phyloP scores from a whole-genome alignment of 2,797 vertebrate species.

The Aratinga solstitialis region DNA sequence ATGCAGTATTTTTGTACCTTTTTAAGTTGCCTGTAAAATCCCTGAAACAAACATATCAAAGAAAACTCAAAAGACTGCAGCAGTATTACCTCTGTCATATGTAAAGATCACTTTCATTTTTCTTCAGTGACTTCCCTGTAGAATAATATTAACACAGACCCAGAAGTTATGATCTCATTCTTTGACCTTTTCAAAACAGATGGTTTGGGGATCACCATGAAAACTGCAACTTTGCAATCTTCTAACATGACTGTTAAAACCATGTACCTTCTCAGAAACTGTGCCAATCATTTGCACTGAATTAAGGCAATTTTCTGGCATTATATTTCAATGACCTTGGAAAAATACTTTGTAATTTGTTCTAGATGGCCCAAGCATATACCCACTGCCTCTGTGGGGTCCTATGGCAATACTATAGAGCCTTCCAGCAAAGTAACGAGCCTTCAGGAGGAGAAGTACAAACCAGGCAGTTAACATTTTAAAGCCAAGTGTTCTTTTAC shows the following conservation, averaged over 20 bases:
- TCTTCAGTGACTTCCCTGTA: constrained; percentile 42
- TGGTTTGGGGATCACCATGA: background rate
- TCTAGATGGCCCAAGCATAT: background rate
- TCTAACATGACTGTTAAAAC: background rate
- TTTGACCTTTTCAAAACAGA: constrained; percentile 45
- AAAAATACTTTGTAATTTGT: constrained; percentile 24
- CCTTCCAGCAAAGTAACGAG: background rate
- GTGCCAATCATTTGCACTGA: background rate
- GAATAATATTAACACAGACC: constrained; percentile 18
- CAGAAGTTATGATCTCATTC: constrained; percentile 37
- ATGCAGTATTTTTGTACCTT: background rate
- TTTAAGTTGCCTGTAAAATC: background rate
- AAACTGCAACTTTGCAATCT: constrained; percentile 31
- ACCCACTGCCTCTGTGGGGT: background rate
- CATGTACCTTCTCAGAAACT: background rate
- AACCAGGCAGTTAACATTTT: background rate
- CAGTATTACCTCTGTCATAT: background rate
- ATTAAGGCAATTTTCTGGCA: background rate
- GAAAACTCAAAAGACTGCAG: constrained; percentile 34
- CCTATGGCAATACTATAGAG: fast-evolving
- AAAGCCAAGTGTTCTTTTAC: background rate
- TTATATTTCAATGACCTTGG: constrained; percentile 9
- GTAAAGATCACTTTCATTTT: constrained; percentile 54
- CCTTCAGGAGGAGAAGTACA: background rate
- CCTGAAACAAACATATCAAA: constrained; percentile 33